Percentiles rank a stretch among this genome's conserved stretches.
phyloP scores from a whole-genome alignment of 2,113 vertebrate genomes.

The Gnathonemus echidnorhynchus region DNA sequence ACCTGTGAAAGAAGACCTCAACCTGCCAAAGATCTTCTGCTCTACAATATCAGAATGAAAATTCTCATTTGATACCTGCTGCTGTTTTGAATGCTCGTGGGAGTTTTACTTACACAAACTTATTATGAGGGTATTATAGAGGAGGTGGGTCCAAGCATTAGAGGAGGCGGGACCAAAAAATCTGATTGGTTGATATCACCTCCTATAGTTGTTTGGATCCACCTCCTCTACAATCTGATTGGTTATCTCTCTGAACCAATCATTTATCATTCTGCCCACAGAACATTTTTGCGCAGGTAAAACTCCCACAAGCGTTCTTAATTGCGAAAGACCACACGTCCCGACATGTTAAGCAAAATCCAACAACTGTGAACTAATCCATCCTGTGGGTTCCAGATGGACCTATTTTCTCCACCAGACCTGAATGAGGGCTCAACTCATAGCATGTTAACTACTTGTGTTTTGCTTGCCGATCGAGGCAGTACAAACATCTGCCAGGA shows the following conservation, averaged over 20 bases:
- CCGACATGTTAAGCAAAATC: constrained; percentile 1
- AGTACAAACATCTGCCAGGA: constrained; percentile 7
- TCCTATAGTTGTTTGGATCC: not conserved
- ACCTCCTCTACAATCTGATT: not conserved
- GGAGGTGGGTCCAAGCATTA: not conserved
- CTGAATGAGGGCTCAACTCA: not conserved
- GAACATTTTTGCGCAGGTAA: not conserved
- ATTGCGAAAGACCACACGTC: not conserved
- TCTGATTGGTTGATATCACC: not conserved
- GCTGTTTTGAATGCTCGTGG: not conserved
- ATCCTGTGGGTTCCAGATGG: not conserved
- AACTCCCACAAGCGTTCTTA: not conserved
- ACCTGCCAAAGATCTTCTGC: not conserved
- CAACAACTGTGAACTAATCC: not conserved
- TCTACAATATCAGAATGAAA: not conserved
- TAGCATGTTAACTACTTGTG: not conserved
- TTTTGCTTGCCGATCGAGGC: not conserved
- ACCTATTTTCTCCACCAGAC: not conserved
- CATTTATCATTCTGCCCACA: not conserved
- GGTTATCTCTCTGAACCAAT: not conserved
- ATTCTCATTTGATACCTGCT: not conserved
- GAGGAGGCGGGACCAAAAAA: not conserved
- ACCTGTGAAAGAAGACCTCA: not conserved
- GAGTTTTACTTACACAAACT: not conserved
- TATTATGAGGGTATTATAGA: not conserved